These are phyloP conservation scores for Eueides isabella DNA, from an alignment of 1,140 invertebrate species.

Conservation along the genomic window DNA sequence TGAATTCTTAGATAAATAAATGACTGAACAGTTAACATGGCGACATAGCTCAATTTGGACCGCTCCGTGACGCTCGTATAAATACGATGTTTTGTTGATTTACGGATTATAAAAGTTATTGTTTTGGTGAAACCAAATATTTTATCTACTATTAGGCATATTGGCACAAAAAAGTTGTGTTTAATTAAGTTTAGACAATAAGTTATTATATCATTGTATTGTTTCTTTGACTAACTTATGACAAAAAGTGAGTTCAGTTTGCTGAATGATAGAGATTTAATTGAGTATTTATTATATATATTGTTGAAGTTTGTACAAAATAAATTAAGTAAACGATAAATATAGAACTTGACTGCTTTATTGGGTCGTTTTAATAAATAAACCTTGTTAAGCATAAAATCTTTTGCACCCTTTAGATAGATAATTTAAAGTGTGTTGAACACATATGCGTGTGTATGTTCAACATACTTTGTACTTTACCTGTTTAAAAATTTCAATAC, in stretches of 20 bases:
- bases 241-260: constrained; percentile 83
- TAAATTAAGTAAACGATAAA: constrained; percentile 84
- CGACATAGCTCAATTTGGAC: constrained; percentile 30
- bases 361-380: constrained; percentile 53
- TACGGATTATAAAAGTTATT: constrained; percentile 49
- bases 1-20: constrained; percentile 21
- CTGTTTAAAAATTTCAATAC: no score
- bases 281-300: constrained; percentile 84
- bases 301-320: constrained; percentile 84
- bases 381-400: not conserved
- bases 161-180: constrained; percentile 82
- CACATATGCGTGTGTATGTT: no score
- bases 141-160: constrained; percentile 79
- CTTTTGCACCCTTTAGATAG: no score
- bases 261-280: constrained; percentile 83
- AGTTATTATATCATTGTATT: constrained; percentile 80
- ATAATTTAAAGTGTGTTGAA: no score
- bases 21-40: constrained; percentile 26
- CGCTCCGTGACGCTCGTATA: constrained; percentile 34
- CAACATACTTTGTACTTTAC: no score
- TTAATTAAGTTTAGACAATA: constrained; percentile 83
- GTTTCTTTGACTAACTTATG: constrained; percentile 79
- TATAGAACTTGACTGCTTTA: constrained; percentile 84
- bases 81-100: constrained; percentile 40
- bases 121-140: constrained; percentile 77